These are phyloP conservation scores for Balanococcus diminutus DNA, from an alignment of 2,888 invertebrate genomes.

Conservation along the genomic window DNA sequence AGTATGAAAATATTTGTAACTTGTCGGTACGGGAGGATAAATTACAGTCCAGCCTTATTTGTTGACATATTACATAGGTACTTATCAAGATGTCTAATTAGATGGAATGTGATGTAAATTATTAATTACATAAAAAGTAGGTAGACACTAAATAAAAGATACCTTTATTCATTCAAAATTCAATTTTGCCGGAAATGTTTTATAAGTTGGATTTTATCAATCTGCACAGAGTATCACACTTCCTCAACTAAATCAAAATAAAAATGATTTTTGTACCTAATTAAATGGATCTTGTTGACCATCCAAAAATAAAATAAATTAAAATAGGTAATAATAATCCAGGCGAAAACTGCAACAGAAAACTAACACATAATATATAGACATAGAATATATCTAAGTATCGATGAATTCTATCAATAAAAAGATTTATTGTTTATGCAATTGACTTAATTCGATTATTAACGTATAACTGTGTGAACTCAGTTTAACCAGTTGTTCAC, in stretches of 20 bases:
- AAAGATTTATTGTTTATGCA: conserved; percentile 6
- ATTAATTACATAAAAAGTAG: not conserved
- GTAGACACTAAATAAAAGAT: not conserved
- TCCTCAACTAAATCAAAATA: no score
- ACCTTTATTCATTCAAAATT: no score
- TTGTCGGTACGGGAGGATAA: no score
- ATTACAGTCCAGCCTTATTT: not conserved
- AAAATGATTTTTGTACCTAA: no score
- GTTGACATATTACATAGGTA: not conserved
- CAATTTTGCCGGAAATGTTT: no score
- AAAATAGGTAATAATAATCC: no score
- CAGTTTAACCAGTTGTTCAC: conserved; percentile 39
- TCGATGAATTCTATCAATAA: not conserved
- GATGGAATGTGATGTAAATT: not conserved
- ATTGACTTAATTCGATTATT: conserved; percentile 29
- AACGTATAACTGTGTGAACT: conserved; percentile 29
- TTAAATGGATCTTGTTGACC: no score
- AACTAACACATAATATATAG: not conserved
- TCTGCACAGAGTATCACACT: no score
- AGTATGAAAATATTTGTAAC: not conserved
- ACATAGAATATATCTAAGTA: not conserved
- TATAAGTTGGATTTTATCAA: no score
- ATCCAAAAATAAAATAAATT: no score
- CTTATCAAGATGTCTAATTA: not conserved
- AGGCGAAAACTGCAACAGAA: no score